Percentiles rank a stretch among this genome's conserved stretches.
Evolutionary conservation across 2,888 invertebrate genomes (phyloP).

Genomic region (Brachyopa scutellaris): DNA sequence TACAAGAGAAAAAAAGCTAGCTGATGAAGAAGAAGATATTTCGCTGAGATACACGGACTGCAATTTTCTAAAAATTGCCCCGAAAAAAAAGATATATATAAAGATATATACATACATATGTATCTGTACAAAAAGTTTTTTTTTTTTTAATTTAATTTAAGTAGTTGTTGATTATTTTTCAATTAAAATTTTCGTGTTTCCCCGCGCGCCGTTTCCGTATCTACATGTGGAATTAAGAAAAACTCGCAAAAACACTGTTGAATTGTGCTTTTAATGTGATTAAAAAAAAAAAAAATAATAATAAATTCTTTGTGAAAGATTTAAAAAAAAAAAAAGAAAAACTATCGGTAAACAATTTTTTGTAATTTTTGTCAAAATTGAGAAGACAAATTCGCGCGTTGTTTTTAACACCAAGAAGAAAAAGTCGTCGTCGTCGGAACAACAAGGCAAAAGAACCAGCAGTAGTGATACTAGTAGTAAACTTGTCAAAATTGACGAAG

Average conservation of each 20-base stretch:
- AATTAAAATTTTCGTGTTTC: slow-evolving; percentile 61
- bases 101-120: slow-evolving; percentile 45
- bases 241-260: slow-evolving; percentile 29
- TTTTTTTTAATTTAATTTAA: slow-evolving; percentile 59
- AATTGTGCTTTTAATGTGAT: slow-evolving; percentile 58
- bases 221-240: slow-evolving; percentile 32
- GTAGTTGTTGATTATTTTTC: slow-evolving; percentile 72
- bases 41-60: slow-evolving; percentile 66
- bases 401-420: slow-evolving; percentile 38
- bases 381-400: slow-evolving; percentile 64
- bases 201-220: slow-evolving; percentile 34
- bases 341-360: slow-evolving; percentile 42
- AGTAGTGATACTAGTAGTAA: slow-evolving; percentile 63
- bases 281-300: background rate
- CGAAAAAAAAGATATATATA: slow-evolving; percentile 29
- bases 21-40: slow-evolving; percentile 53
- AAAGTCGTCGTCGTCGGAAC: slow-evolving; percentile 29
- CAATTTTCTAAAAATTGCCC: slow-evolving; percentile 57
- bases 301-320: slow-evolving; percentile 6
- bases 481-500: slow-evolving; percentile 78
- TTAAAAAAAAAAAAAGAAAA: slow-evolving; percentile 21
- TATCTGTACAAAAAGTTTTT: slow-evolving; percentile 64
- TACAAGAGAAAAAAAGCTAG: slow-evolving; percentile 34
- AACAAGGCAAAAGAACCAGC: slow-evolving; percentile 38
- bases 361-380: slow-evolving; percentile 65